Conservation (phyloP, 2,888 invertebrate species). For the Athripsodes cinereus region DNA sequence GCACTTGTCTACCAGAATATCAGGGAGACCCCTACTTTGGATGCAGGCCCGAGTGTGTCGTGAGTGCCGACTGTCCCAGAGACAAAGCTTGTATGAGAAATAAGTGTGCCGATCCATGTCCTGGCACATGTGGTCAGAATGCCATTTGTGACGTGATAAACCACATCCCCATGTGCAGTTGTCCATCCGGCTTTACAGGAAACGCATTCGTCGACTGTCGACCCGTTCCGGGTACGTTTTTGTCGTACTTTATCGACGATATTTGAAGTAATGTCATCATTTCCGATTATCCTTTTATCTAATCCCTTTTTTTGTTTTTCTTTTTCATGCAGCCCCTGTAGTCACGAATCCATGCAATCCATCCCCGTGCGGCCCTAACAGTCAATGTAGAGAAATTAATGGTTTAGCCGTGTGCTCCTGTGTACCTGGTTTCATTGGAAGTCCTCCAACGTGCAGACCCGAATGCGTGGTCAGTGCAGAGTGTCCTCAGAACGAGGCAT, state of each 20-base stretch:
- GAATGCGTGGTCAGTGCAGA: slow-evolving; percentile 70
- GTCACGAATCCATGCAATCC: slow-evolving; percentile 46
- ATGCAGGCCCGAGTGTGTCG: slow-evolving; percentile 73
- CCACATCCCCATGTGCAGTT: slow-evolving; percentile 62
- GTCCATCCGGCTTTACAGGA: slow-evolving; percentile 58
- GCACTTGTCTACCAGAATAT: slow-evolving; percentile 64
- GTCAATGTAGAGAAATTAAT: slow-evolving; percentile 61
- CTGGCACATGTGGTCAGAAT: no score
- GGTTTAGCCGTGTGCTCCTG: slow-evolving; percentile 69
- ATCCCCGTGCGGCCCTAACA: slow-evolving; percentile 67
- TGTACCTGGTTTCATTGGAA: slow-evolving; percentile 58
- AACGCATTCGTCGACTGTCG: slow-evolving; percentile 64
- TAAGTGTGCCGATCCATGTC: slow-evolving; percentile 70
- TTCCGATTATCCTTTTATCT: neutral
- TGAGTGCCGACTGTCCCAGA: slow-evolving; percentile 64
- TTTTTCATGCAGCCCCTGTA: slow-evolving; percentile 31
- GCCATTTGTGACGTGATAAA: no score
- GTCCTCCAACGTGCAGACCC: slow-evolving; percentile 66
- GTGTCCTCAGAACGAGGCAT: slow-evolving; percentile 63
- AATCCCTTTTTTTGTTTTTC: neutral
- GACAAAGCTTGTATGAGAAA: slow-evolving; percentile 66
- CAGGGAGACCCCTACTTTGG: slow-evolving; percentile 68
- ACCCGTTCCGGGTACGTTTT: slow-evolving; percentile 28
- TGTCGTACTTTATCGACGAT: neutral
- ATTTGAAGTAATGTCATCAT: neutral